Base-by-base conservation (phyloP, 2,797 vertebrate species). In the Sebastes minor region DNA sequence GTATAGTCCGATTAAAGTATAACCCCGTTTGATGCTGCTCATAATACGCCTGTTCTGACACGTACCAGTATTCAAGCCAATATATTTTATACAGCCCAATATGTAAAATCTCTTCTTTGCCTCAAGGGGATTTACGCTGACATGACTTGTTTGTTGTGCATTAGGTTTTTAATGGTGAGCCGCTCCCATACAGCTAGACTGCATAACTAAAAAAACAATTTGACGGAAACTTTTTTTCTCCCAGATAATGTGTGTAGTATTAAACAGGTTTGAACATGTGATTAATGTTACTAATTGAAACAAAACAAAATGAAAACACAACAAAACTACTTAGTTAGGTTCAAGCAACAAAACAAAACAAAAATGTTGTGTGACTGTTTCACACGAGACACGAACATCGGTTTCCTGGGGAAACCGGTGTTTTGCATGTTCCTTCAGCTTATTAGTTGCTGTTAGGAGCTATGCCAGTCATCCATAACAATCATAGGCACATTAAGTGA, bases 401-500 rank as follows among this genome's bases (percentile, higher is more conserved):
- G 46, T 49, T 49, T 49, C 46, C 46, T 4, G 46, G 18, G 2
- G 46, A 0, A 49, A 49, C 16, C 0, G 6, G 8, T 49, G 46
- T 49, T 49, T 20, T 22, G 4, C 4, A 13, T 74, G 42, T 42
- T 35, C 23, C 13, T 68, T 85, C 35, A 56, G 20, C 60, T 30
- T 60, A 67, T 80, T 16, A 55, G 49, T 33, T 74, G 68, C 68
- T 56, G 56, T 82, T 67, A n/a, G 71, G 65, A 69, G 64, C 70
- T 35, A 2, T 74, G 28, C 20, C 38, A 49, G 52, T 81, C 73
- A 68, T 6, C 32, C 74, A 65, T 10, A n/a, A 28, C 53, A 61
- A 30, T 61, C 30, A 38, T 14, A 9, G n/a, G 27, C 61, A 70
- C 68, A 38, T 38, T 16, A 67, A 71, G 49, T 81, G 71, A 61